These are phyloP conservation scores for Cladorhizidae sp. DNA, from an alignment of 37 sponge, comb jelly and placozoan genomes.

Conservation along the genomic window DNA sequence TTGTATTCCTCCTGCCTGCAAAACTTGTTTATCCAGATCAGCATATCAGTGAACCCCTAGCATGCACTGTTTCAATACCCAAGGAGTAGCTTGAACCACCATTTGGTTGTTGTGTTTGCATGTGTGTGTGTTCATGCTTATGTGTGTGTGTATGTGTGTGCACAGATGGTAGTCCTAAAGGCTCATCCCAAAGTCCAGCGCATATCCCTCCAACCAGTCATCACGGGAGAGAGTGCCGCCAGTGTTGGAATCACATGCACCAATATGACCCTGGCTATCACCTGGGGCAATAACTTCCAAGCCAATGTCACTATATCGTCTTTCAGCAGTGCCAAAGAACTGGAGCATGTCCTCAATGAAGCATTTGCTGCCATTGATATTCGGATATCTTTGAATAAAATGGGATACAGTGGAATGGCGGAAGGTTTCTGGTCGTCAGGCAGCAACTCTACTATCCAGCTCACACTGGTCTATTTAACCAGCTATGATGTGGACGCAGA, in stretches of 20 bases:
- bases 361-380: not conserved
- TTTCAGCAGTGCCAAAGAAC: not conserved
- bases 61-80: too few relatives aligned
- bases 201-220: not conserved
- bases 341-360: slow-evolving; percentile 1
- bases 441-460: not conserved
- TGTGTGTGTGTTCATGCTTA: not conserved
- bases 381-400: not conserved
- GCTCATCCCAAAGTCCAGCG: not conserved
- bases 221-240: too few relatives aligned
- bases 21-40: too few relatives aligned
- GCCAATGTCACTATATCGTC: slow-evolving; percentile 4
- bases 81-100: too few relatives aligned
- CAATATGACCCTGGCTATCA: not conserved
- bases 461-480: not conserved
- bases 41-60: too few relatives aligned
- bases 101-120: too few relatives aligned
- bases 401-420: not conserved
- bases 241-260: not conserved
- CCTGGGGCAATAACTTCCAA: not conserved
- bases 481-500: not conserved
- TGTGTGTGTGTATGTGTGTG: not conserved
- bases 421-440: not conserved
- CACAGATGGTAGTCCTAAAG: slow-evolving; percentile 1
- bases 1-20: too few relatives aligned